Conservation (phyloP, 1,140 invertebrate species). For the Asbolus verrucosus region DNA sequence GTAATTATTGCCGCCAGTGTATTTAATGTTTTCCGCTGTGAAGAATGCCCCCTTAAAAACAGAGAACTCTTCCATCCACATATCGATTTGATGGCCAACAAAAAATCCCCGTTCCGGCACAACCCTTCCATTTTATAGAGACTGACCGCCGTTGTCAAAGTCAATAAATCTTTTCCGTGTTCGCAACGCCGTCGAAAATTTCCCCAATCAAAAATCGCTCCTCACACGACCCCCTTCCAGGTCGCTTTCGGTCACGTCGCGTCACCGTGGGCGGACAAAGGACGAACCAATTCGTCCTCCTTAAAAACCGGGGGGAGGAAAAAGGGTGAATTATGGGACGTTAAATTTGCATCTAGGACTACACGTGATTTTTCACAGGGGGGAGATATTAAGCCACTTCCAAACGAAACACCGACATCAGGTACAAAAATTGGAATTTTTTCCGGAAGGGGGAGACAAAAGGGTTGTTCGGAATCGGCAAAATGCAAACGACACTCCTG, state of each 20-base stretch:
- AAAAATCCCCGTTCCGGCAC: background rate
- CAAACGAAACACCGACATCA: conserved; percentile 30
- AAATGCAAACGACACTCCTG: conserved; percentile 47
- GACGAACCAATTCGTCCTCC: background rate
- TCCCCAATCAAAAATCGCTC: conserved; percentile 46
- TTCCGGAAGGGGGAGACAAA: background rate
- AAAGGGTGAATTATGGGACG: conserved; percentile 44
- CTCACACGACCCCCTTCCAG: conserved; percentile 1
- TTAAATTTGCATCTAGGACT: conserved; percentile 48
- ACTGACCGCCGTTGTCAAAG: conserved; percentile 49
- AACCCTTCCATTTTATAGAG: conserved; percentile 39
- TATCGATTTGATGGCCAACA: conserved; percentile 31
- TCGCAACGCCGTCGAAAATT: conserved; percentile 26
- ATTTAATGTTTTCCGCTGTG: background rate
- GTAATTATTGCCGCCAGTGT: too few species aligned
- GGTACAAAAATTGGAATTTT: conserved; percentile 29
- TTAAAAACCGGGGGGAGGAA: background rate
- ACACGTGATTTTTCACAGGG: conserved; percentile 47
- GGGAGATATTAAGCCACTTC: conserved; percentile 35
- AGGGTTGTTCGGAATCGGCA: conserved; percentile 29
- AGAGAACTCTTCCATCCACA: conserved; percentile 3
- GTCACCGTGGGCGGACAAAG: background rate
- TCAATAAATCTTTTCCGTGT: conserved; percentile 49
- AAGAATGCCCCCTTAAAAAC: conserved; percentile 39
- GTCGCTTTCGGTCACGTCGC: background rate